phyloP scores from a whole-genome alignment of 2,888 invertebrate species.

The Sarcophaga subvicina region DNA sequence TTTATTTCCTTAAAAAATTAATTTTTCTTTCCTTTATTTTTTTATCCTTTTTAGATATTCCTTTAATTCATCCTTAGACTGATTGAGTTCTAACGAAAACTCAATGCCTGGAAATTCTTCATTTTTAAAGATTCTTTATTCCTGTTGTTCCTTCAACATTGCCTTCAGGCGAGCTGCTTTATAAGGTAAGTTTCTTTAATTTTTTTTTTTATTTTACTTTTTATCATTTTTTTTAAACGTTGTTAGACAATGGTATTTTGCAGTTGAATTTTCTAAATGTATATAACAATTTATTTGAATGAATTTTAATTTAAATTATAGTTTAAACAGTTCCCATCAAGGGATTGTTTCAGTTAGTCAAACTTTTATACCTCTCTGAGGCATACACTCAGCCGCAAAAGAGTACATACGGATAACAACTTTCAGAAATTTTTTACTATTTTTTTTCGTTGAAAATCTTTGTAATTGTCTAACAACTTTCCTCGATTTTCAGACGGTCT shows the following conservation, averaged over 20 bases:
- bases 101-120: neutral
- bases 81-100: constrained; percentile 17
- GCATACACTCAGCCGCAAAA: too few relatives aligned
- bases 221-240: neutral
- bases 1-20: neutral
- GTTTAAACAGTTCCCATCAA: too few relatives aligned
- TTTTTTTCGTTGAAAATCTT: too few relatives aligned
- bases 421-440: too few relatives aligned
- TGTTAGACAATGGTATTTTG: neutral
- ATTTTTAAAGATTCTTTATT: neutral
- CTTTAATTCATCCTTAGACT: constrained; percentile 31
- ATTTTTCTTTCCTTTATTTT: constrained; percentile 4
- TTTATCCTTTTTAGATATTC: constrained; percentile 35
- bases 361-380: too few relatives aligned
- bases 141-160: neutral
- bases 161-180: constrained; percentile 1
- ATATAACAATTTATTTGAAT: too few relatives aligned
- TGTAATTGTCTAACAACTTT: too few relatives aligned
- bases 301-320: too few relatives aligned
- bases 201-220: neutral
- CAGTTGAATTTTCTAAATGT: too few relatives aligned
- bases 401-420: too few relatives aligned
- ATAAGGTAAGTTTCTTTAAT: constrained; percentile 36
- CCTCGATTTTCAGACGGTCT: too few relatives aligned
- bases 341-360: too few relatives aligned